A percentile compares a stretch with the other conserved stretches of the same genome.
Conservation (phyloP, 2,797 vertebrate species). For the Gastrophryne carolinensis region DNA sequence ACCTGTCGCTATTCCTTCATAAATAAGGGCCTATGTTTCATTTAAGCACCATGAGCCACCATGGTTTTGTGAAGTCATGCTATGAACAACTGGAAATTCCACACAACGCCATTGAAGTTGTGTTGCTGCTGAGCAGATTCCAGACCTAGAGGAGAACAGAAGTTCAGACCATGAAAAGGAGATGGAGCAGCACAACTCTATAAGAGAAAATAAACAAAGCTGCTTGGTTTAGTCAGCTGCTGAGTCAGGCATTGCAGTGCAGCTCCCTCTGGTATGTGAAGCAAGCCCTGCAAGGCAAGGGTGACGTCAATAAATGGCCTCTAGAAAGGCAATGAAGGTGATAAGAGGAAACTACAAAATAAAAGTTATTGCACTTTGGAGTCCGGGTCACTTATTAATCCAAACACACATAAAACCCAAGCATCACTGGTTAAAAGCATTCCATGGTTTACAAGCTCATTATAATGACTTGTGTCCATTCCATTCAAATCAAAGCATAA, state of each 20-base stretch:
- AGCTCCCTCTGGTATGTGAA: background rate
- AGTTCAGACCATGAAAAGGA: background rate
- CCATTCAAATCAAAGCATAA: too few relatives aligned
- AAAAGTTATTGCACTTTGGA: too few relatives aligned
- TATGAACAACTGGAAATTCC: background rate
- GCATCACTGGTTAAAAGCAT: too few relatives aligned
- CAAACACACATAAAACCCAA: too few relatives aligned
- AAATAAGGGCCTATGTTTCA: too few relatives aligned
- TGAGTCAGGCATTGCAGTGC: background rate
- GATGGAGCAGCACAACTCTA: background rate
- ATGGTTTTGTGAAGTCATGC: too few relatives aligned
- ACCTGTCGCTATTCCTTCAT: too few relatives aligned
- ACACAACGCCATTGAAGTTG: background rate
- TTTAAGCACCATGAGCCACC: too few relatives aligned
- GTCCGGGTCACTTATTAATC: too few relatives aligned
- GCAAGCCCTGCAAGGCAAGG: background rate
- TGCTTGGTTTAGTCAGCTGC: background rate
- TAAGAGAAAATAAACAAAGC: slow-evolving; percentile 11
- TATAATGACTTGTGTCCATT: too few relatives aligned
- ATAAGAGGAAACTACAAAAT: background rate
- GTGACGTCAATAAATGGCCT: background rate
- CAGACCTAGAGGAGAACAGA: background rate
- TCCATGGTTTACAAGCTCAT: too few relatives aligned
- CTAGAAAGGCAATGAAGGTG: background rate
- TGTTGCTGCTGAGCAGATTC: background rate